phyloP scores from a whole-genome alignment of 2,888 invertebrate species.

The Cataglyphis albicans region DNA sequence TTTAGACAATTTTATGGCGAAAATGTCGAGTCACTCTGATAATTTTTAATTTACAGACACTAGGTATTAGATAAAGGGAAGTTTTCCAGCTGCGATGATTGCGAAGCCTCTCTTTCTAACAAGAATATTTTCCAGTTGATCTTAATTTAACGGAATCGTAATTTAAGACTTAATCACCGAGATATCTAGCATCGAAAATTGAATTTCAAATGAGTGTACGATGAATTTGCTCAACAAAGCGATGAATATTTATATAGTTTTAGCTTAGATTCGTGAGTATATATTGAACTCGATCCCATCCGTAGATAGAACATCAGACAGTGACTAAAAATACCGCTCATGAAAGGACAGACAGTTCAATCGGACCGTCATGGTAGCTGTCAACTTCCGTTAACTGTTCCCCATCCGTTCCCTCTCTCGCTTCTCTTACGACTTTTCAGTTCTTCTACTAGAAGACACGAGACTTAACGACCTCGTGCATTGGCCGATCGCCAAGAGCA shows the following conservation, averaged over 20 bases:
- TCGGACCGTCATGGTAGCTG: conserved; percentile 66
- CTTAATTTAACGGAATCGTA: conserved; percentile 4
- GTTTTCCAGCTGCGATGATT: not conserved
- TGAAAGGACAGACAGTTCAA: conserved; percentile 68
- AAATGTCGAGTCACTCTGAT: not conserved
- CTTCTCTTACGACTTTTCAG: conserved; percentile 58
- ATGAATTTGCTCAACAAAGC: conserved; percentile 16
- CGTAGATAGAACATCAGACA: conserved; percentile 17
- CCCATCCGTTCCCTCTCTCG: conserved; percentile 25
- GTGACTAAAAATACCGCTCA: conserved; percentile 66
- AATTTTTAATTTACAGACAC: not conserved
- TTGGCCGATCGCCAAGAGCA: conserved; percentile 64
- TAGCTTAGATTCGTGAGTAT: not conserved
- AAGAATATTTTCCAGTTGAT: not conserved
- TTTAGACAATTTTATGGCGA: not conserved
- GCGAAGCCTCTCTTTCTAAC: not conserved
- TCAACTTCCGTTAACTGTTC: conserved; percentile 66
- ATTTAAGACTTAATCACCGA: not conserved
- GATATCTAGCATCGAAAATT: conserved; percentile 11
- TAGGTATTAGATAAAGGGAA: not conserved
- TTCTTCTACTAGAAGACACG: conserved; percentile 47
- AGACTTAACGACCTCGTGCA: conserved; percentile 64
- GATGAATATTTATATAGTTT: conserved; percentile 43
- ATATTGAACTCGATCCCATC: not conserved
- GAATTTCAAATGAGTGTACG: conserved; percentile 3